These are phyloP conservation scores for Campopleginae sp. DNA, from an alignment of 2,888 invertebrate species.

Conservation along the genomic window DNA sequence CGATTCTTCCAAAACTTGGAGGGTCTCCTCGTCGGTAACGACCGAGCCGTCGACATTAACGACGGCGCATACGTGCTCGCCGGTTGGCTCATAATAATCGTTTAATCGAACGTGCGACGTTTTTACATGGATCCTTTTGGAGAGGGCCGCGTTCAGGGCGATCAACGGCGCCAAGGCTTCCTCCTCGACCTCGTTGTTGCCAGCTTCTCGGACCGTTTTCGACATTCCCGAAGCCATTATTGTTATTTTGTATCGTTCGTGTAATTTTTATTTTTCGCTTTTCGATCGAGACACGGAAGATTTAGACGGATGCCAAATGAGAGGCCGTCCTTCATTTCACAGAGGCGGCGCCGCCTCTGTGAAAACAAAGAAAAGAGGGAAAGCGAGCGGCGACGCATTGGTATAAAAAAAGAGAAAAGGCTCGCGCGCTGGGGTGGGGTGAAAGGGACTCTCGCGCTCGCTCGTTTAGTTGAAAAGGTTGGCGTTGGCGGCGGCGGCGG, in stretches of 20 bases:
- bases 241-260: constrained; percentile 4
- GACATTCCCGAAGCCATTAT: neutral
- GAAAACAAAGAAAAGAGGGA: constrained; percentile 49
- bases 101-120: constrained; percentile 33
- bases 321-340: neutral
- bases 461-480: constrained; percentile 43
- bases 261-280: neutral
- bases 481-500: constrained; percentile 40
- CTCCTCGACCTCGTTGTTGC: neutral
- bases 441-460: constrained; percentile 72
- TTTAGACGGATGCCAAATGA: neutral
- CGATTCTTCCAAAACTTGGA: constrained; percentile 38
- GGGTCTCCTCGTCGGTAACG: neutral
- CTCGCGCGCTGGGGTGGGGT: constrained; percentile 73
- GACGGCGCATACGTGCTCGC: neutral
- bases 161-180: constrained; percentile 13
- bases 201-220: neutral
- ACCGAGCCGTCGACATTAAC: constrained; percentile 27
- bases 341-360: no score
- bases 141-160: constrained; percentile 16
- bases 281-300: neutral
- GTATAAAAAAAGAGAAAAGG: no score
- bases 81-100: neutral
- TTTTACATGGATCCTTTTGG: neutral
- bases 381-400: constrained; percentile 33